Conservation (phyloP, 2,888 invertebrate genomes). For the Catocala nupta region DNA sequence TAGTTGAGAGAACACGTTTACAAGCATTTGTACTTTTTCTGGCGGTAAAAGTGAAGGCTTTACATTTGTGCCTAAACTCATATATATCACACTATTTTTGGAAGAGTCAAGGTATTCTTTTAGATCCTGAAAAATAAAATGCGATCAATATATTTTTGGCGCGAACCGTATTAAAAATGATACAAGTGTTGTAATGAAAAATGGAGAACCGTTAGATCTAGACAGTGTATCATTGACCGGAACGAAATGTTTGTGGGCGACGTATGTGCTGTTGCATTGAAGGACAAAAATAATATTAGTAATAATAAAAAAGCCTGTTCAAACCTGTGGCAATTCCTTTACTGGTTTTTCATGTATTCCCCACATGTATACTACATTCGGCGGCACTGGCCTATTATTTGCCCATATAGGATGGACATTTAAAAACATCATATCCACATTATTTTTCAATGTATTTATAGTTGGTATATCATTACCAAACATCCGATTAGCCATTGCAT, state of each 20-base stretch:
- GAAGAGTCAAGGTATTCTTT: slow-evolving; percentile 70
- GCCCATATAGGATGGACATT: slow-evolving; percentile 56
- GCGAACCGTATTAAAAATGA: background rate
- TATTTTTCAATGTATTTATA: slow-evolving; percentile 41
- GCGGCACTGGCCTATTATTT: slow-evolving; percentile 52
- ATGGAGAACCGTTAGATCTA: too few relatives aligned
- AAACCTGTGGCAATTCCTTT: slow-evolving; percentile 50
- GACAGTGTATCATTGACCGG: too few relatives aligned
- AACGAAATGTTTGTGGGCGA: too few relatives aligned
- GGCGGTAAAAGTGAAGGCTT: slow-evolving; percentile 63
- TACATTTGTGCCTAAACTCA: slow-evolving; percentile 79
- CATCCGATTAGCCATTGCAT: slow-evolving; percentile 10
- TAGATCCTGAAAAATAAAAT: slow-evolving; percentile 60
- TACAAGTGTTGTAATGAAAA: background rate
- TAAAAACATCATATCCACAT: slow-evolving; percentile 55
- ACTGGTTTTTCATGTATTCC: slow-evolving; percentile 48
- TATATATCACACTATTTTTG: slow-evolving; percentile 74
- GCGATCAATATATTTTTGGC: too few relatives aligned
- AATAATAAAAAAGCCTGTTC: background rate
- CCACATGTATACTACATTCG: slow-evolving; percentile 53
- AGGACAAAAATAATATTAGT: background rate
- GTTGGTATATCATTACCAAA: slow-evolving; percentile 45
- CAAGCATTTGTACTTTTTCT: slow-evolving; percentile 59
- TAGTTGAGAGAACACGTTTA: slow-evolving; percentile 69
- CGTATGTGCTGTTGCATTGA: too few relatives aligned